These are phyloP conservation scores for Decapterus maruadsi DNA, from an alignment of 2,797 vertebrate species.

Conservation along the genomic window DNA sequence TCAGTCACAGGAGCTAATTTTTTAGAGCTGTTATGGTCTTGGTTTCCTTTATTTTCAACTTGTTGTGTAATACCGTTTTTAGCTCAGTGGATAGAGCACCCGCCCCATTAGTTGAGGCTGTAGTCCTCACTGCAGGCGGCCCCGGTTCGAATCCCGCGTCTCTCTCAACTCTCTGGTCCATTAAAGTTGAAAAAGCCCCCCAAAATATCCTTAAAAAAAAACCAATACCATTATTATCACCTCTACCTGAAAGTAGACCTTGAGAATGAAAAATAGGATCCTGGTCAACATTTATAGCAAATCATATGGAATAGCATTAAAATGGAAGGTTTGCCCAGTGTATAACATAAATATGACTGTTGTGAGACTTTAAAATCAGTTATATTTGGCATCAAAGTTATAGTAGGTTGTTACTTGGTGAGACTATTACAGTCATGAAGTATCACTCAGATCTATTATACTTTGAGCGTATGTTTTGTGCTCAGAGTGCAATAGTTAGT, in stretches of 20 bases:
- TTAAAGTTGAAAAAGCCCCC: too few relatives aligned
- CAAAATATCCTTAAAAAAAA: too few relatives aligned
- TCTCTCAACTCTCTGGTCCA: too few relatives aligned
- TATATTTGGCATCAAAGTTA: conserved; percentile 10
- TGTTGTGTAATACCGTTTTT: not conserved
- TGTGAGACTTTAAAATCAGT: not conserved
- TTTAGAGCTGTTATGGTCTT: not conserved
- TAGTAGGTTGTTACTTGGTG: conserved; percentile 23
- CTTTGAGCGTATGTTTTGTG: conserved; percentile 19
- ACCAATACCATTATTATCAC: not conserved
- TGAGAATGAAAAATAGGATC: not conserved
- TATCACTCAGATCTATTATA: conserved; percentile 1
- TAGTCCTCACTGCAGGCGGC: too few relatives aligned
- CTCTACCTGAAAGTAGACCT: not conserved
- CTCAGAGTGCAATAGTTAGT: conserved; percentile 26
- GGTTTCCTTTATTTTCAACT: not conserved
- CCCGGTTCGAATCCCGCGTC: too few relatives aligned
- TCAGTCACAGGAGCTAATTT: not conserved
- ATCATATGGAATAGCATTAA: not conserved
- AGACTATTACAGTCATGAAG: not conserved
- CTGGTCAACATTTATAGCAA: not conserved
- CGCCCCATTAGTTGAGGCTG: too few relatives aligned
- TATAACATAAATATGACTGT: not conserved
- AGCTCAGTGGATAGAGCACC: too few relatives aligned
- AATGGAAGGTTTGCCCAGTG: not conserved